Percentiles rank a stretch among this genome's conserved stretches.
These are phyloP conservation scores for Cyphomyrus discorhynchus DNA, from an alignment of 2,113 vertebrate genomes.

Conservation along the genomic window DNA sequence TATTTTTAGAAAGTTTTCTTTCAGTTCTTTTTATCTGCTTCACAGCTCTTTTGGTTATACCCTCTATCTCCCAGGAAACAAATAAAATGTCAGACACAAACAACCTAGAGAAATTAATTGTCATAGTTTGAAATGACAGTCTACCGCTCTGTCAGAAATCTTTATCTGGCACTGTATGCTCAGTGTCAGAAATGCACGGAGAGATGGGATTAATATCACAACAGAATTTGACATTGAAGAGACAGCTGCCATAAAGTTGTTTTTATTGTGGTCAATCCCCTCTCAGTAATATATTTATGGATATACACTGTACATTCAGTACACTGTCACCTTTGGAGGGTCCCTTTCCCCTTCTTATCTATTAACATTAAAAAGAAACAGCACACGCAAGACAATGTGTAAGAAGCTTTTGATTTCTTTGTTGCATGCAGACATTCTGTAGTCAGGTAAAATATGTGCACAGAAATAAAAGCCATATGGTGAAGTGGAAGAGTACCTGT, in stretches of 20 bases:
- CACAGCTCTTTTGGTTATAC: conserved; percentile 40
- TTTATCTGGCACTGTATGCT: conserved; percentile 39
- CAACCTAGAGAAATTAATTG: conserved; percentile 39
- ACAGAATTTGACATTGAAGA: neutral
- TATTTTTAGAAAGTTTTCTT: conserved; percentile 42
- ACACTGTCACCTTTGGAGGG: neutral
- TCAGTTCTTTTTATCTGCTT: conserved; percentile 25
- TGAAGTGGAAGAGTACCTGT: neutral
- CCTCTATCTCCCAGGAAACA: conserved; percentile 44
- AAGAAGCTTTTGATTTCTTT: no score
- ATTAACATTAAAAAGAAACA: neutral
- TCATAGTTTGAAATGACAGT: conserved; percentile 48
- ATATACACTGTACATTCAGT: neutral
- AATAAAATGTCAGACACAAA: conserved; percentile 11
- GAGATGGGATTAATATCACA: conserved; percentile 13
- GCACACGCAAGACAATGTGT: neutral
- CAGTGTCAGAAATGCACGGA: conserved; percentile 9
- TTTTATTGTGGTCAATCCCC: neutral
- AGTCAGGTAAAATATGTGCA: neutral
- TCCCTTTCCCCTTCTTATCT: neutral
- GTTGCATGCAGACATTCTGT: neutral
- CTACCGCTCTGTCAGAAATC: conserved; percentile 52
- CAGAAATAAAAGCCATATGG: neutral
- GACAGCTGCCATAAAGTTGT: neutral
- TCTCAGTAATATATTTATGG: neutral